Base-by-base conservation (phyloP, 2,113 vertebrate genomes). In the Xiphorhynchus elegans region DNA sequence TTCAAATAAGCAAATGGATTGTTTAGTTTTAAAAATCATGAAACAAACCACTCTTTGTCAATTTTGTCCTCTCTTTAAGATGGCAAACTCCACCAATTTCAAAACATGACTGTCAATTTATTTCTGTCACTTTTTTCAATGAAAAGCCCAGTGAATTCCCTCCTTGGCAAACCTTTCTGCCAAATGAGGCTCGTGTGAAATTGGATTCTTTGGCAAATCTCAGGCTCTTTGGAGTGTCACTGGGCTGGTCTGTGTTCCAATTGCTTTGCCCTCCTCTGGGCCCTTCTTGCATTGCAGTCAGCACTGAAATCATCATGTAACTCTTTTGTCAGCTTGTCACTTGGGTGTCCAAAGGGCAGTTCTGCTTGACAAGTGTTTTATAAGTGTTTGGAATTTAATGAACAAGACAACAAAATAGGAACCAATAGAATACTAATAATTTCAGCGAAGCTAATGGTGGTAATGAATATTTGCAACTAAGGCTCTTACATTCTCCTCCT, bases 391-490 rank as follows among this genome's bases (percentile, higher is more conserved):
- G 84, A 91, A 90, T 87, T 40, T 90, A 96, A 96, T 87, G 89
- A 90, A 94, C 78, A 86, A 64, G 87, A 76, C 82, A 93, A 93
- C 78, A 94, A 62, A 85, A 52, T 4, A 52, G 35, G 50, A 76
- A 76, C 56, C 63, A 66, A 59, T 1, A 46, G 84, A 87, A 85
- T 40, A 25, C 15, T 35, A 74, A 87, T 77, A 89, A 80, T 82
- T 78, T 84, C 89, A 94, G 84, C 63, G 63, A 89, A 94, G 82
- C 58, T 84, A 95, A 93, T 81, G 73, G 74, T n/a, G 42, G 70
- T 92, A 96, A 96, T 95, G 95, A 96, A 70, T 83, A 96, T 90
- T 96, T 94, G 63, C 31, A 80, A 95, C 93, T 87, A 94, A 95
- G 97, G 96, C 67, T 49, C 95, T 76, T 92, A 75, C 60, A 46